Evolutionary conservation across 2,888 invertebrate species (phyloP), one percentile per base, ranked within the genome.

Genomic region (Lasioglossum villosulum): DNA sequence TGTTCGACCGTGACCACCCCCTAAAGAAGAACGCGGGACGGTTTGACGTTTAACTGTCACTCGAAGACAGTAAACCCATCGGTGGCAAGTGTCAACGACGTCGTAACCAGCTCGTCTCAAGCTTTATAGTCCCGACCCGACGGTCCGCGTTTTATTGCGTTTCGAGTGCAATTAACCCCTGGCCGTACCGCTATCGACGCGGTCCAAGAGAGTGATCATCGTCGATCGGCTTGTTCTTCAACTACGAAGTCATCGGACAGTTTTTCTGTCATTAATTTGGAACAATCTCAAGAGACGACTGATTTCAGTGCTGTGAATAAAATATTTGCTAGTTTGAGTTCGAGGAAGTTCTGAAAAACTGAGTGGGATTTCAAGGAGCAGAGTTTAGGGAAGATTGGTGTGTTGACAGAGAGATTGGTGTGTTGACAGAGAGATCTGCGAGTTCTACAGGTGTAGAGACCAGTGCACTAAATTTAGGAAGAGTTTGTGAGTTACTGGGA

Each of bases 1-100:
- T 93, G 92, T 92, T 94, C 92, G 92, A 89, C 92, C 91, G 87
- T 89, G 77, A 89, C 87, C 89, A 84, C 82, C 90, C 90, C 83
- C 80, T 72, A 71, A 59, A 78, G 73, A 4, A 56, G 48, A 71
- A 59, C 14, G 45, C 34, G 52, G 52, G 14, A 16, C 52, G 8
- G 73, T 75, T 70, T 70, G 59, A 79, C 82, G 79, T 82, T 82
- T 71, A 78, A 75, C 72, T 63, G 63, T 27, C 73, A 30, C 71
- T 2, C 23, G 42, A 23, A 68, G 23, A 59, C 45, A 16, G 66
- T 77, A 74, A 80, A 59, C 75, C 52, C 72, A 42, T 72, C 34
- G 72, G 63, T 23, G 30, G 37, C 59, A 27, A 56, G 80, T 80
- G 80, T 83, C 74, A 52, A 76, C 70, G 19, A 39, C 63, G 10